These are phyloP conservation scores for Onychorhynchus coronatus DNA, from an alignment of 2,113 vertebrate genomes.

Conservation along the genomic window DNA sequence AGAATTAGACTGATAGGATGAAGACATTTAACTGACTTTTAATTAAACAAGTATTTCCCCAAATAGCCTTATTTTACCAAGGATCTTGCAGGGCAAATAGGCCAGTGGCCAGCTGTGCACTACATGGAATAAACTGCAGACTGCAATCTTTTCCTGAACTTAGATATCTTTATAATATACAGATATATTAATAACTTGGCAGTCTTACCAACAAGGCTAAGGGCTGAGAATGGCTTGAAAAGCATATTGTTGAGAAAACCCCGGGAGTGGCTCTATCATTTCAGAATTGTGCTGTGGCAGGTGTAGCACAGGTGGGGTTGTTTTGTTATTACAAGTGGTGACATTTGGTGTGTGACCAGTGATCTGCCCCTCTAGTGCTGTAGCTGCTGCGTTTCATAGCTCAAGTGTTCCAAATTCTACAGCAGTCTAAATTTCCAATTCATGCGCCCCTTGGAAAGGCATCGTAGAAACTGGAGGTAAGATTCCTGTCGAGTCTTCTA, in stretches of 20 bases:
- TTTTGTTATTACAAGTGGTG: rapidly evolving
- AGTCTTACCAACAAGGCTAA: neutral
- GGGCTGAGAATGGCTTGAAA: neutral
- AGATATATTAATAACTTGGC: neutral
- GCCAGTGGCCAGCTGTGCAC: neutral
- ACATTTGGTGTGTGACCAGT: neutral
- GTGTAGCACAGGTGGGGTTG: neutral
- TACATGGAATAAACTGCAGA: neutral
- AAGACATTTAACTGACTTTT: neutral
- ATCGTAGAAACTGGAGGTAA: neutral
- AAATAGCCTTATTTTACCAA: neutral
- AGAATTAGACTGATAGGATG: neutral
- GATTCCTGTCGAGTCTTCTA: neutral
- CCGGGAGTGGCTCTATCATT: neutral
- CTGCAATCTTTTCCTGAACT: neutral
- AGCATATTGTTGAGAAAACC: neutral
- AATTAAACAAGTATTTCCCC: neutral
- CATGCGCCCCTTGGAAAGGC: rapidly evolving
- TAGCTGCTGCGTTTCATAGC: neutral
- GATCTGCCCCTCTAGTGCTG: neutral
- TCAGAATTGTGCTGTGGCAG: neutral
- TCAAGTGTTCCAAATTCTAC: neutral
- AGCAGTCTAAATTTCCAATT: neutral
- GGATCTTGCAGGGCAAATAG: neutral
- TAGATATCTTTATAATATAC: neutral